A percentile compares a stretch with the other conserved stretches of the same genome.
Conservation (phyloP, 2,797 vertebrate species). For the Myotis myotis region DNA sequence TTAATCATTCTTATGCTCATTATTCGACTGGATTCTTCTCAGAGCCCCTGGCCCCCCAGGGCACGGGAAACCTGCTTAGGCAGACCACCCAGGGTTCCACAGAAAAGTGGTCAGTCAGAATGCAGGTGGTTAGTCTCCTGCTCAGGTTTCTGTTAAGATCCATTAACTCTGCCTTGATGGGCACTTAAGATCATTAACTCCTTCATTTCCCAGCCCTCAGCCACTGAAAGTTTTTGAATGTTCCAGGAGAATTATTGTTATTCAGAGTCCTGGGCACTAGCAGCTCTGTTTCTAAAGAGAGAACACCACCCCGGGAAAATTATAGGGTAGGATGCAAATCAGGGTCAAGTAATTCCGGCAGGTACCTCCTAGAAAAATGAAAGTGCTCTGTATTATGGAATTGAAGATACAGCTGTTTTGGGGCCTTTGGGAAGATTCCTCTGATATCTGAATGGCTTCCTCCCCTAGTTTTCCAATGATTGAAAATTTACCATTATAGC, state of each 20-base stretch:
- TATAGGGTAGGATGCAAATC: neutral
- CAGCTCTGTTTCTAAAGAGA: neutral
- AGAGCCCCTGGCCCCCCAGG: neutral
- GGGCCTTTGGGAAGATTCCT: neutral
- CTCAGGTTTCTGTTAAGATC: constrained; percentile 75
- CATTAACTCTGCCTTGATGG: constrained; percentile 65
- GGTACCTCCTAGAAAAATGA: neutral
- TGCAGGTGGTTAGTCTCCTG: constrained; percentile 73
- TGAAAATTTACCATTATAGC: neutral
- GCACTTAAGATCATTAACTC: constrained; percentile 72
- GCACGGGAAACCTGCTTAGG: constrained; percentile 56
- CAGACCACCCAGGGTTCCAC: constrained; percentile 74
- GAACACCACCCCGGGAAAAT: neutral
- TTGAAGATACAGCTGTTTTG: neutral
- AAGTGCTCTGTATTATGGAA: neutral
- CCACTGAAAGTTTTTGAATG: neutral
- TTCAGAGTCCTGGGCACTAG: neutral
- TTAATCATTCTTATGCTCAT: constrained; percentile 67
- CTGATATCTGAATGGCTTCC: neutral
- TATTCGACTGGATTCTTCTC: constrained; percentile 63
- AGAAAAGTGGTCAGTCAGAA: constrained; percentile 67
- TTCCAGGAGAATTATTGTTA: neutral
- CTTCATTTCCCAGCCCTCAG: constrained; percentile 53
- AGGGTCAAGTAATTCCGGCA: neutral
- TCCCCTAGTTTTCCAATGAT: neutral